Conservation (phyloP, 2,888 invertebrate genomes). For the Diplolepis rosae region DNA sequence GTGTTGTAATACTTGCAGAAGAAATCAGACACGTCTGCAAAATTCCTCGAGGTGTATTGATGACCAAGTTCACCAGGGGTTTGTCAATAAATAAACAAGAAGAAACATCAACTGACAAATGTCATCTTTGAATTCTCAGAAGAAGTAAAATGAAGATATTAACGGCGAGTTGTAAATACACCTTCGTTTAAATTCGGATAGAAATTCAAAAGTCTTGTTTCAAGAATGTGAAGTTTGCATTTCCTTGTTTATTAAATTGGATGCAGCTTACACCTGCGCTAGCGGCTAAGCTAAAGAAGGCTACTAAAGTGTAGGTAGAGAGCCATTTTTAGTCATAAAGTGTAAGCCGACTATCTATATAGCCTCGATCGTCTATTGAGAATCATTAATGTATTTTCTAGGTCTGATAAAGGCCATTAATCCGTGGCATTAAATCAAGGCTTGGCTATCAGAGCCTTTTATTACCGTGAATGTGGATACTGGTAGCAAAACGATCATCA, state of each 20-base stretch:
- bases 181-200: not conserved
- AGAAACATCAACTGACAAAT: no score
- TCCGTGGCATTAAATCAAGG: conserved; percentile 3
- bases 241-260: conserved; percentile 25
- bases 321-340: conserved; percentile 26
- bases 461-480: not conserved
- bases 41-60: not conserved
- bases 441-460: not conserved
- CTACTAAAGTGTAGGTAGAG: not conserved
- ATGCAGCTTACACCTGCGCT: not conserved
- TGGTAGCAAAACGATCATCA: no score
- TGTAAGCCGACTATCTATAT: not conserved
- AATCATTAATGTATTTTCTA: not conserved
- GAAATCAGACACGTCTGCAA: not conserved
- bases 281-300: conserved; percentile 9
- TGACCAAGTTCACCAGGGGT: not conserved
- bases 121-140: not conserved
- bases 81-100: not conserved
- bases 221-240: not conserved
- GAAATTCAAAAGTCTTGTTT: not conserved
- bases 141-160: conserved; percentile 1
- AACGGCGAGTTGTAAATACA: not conserved
- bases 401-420: conserved; percentile 23
- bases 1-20: not conserved
- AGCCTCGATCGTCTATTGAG: not conserved